Conservation (phyloP, 2,888 invertebrate species). For the Cartodere bifasciata region DNA sequence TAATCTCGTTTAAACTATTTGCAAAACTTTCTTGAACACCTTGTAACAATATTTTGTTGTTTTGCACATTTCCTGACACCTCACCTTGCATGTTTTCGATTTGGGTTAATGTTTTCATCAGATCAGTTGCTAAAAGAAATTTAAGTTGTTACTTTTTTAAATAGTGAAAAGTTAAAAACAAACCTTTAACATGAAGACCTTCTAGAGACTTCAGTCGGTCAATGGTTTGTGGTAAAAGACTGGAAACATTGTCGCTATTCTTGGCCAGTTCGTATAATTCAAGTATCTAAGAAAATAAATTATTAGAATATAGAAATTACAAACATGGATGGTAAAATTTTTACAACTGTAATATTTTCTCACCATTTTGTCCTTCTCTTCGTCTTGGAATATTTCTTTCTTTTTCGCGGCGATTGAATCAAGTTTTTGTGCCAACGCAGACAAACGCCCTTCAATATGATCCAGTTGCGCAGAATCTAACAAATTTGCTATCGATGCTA, state of each 20-base stretch:
- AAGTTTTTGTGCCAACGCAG: slow-evolving; percentile 63
- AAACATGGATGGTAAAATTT: slow-evolving; percentile 1
- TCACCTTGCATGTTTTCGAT: slow-evolving; percentile 64
- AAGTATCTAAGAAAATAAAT: slow-evolving; percentile 45
- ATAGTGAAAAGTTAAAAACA: slow-evolving; percentile 11
- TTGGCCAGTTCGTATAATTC: slow-evolving; percentile 81
- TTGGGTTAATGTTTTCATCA: slow-evolving; percentile 72
- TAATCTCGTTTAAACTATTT: slow-evolving; percentile 63
- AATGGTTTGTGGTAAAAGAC: slow-evolving; percentile 65
- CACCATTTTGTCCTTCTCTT: slow-evolving; percentile 41
- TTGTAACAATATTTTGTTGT: slow-evolving; percentile 63
- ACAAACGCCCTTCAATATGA: slow-evolving; percentile 68
- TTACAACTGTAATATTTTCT: slow-evolving; percentile 7
- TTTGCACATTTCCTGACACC: slow-evolving; percentile 57
- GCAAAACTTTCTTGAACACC: slow-evolving; percentile 73
- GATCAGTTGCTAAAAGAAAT: slow-evolving; percentile 63
- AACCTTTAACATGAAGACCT: slow-evolving; percentile 83
- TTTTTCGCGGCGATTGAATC: slow-evolving; percentile 53
- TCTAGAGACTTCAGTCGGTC: slow-evolving; percentile 80
- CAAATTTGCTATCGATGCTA: slow-evolving; percentile 67
- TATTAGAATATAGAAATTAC: neutral
- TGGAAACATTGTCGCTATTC: slow-evolving; percentile 69
- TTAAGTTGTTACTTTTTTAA: slow-evolving; percentile 5
- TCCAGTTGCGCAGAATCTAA: slow-evolving; percentile 75
- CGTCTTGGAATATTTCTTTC: slow-evolving; percentile 42